phyloP scores from a whole-genome alignment of 2,888 invertebrate genomes.

The Theretra japonica region DNA sequence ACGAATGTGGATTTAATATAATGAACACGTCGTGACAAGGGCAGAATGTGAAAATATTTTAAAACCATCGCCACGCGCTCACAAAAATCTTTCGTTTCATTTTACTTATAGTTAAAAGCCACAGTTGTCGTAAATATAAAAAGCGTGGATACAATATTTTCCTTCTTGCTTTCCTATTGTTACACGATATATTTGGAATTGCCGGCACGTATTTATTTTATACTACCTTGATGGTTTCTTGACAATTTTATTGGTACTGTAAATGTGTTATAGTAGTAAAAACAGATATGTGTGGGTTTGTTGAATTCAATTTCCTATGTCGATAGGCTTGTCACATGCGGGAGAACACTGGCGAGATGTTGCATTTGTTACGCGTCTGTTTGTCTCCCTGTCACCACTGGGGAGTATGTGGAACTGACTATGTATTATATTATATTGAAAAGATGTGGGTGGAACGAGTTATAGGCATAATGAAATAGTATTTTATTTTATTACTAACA shows the following conservation, averaged over 20 bases:
- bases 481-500: no score
- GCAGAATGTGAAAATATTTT: slow-evolving; percentile 12
- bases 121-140: slow-evolving; percentile 28
- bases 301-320: background rate
- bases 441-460: no score
- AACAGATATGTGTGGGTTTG: slow-evolving; percentile 3
- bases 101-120: slow-evolving; percentile 30
- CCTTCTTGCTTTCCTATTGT: slow-evolving; percentile 35
- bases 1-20: background rate
- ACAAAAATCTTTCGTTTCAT: slow-evolving; percentile 23
- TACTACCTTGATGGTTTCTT: slow-evolving; percentile 42
- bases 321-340: background rate
- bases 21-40: background rate
- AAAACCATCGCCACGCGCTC: slow-evolving; percentile 3
- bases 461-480: no score
- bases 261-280: slow-evolving; percentile 38
- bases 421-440: no score
- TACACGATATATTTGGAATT: slow-evolving; percentile 44
- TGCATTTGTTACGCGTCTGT: no score
- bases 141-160: slow-evolving; percentile 26
- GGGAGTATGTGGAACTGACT: no score
- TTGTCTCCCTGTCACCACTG: no score
- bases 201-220: slow-evolving; percentile 50
- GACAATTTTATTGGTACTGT: slow-evolving; percentile 44
- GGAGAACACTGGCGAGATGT: background rate